Conservation (phyloP, 2,113 vertebrate genomes). For the Anser brachyrhynchus region DNA sequence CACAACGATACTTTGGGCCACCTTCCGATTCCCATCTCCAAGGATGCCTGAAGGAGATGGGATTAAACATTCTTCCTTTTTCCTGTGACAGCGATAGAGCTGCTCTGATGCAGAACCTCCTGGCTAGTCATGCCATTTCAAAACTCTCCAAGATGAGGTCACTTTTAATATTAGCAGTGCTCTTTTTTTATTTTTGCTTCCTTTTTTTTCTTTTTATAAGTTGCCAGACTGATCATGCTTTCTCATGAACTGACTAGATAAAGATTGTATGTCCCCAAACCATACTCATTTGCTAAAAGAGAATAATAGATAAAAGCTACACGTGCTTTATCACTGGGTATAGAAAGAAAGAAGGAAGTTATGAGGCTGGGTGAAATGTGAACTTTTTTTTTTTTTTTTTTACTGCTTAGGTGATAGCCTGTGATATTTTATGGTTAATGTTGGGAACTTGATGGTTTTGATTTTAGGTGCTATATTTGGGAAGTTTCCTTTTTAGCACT, state of each 20-base stretch:
- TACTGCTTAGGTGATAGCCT: neutral
- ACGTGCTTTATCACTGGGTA: neutral
- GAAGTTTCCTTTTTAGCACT: constrained; percentile 10
- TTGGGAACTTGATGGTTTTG: neutral
- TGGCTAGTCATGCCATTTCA: accelerated
- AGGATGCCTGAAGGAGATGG: neutral
- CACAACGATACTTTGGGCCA: neutral
- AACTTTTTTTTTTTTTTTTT: neutral
- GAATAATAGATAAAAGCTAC: neutral
- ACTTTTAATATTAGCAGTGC: neutral
- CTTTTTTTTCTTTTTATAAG: neutral
- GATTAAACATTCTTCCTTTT: neutral
- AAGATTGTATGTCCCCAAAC: neutral
- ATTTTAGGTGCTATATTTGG: constrained; percentile 34
- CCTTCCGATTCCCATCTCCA: neutral
- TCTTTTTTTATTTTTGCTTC: neutral
- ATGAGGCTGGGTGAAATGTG: accelerated
- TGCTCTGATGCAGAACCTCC: neutral
- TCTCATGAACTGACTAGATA: neutral
- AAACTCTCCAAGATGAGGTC: neutral
- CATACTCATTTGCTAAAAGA: neutral
- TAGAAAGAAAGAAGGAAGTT: neutral
- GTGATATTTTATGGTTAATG: neutral
- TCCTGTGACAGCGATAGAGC: neutral
- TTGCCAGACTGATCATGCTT: neutral